phyloP scores from a whole-genome alignment of 1,140 invertebrate species.

The honey bee (Apis mellifera) region DNA sequence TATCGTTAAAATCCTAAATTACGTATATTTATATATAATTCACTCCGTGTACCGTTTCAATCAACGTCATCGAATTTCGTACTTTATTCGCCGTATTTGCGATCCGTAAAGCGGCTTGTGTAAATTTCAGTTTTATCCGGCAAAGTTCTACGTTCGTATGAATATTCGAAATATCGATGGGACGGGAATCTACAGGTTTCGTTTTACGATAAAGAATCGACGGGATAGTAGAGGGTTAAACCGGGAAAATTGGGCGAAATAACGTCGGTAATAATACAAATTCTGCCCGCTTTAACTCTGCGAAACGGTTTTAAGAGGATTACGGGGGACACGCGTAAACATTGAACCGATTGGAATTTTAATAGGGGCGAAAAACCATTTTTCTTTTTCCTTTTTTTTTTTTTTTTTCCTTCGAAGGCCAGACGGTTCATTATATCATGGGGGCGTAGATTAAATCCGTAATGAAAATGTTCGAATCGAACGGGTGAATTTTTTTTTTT shows the following conservation, averaged over 20 bases:
- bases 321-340: slow-evolving; percentile 40
- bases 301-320: slow-evolving; percentile 64
- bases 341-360: slow-evolving; percentile 32
- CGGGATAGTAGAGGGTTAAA: slow-evolving; percentile 26
- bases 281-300: slow-evolving; percentile 50
- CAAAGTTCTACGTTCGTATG: neutral
- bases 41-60: neutral
- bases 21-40: neutral
- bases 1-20: neutral
- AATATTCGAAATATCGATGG: neutral
- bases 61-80: neutral
- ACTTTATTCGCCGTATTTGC: neutral
- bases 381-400: slow-evolving; percentile 12
- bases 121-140: neutral
- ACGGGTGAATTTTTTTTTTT: neutral
- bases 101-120: too few species aligned
- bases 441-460: too few species aligned
- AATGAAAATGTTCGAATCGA: too few species aligned
- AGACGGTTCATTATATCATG: neutral
- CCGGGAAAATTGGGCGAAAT: slow-evolving; percentile 16
- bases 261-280: slow-evolving; percentile 60
- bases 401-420: slow-evolving; percentile 9
- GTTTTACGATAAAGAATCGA: slow-evolving; percentile 11
- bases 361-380: slow-evolving; percentile 38
- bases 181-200: neutral